Percentiles rank a stretch among this genome's conserved stretches.
Evolutionary conservation across 2,888 invertebrate genomes (phyloP).

Genomic region (Drosophila kambysellisi): DNA sequence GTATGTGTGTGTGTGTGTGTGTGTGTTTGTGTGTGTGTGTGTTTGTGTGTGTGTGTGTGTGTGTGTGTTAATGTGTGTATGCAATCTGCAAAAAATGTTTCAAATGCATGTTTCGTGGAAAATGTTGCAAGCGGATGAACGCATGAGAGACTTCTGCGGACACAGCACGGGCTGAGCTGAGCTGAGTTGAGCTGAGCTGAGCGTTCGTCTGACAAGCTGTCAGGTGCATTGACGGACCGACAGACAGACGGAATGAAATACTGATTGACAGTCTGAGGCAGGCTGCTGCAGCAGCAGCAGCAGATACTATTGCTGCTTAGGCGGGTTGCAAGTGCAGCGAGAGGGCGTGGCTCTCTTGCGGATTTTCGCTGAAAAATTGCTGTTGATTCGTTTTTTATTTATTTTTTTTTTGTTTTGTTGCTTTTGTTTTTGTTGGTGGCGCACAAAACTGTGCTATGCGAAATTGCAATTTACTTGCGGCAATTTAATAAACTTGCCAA

Average conservation of each 20-base stretch:
- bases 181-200: background rate
- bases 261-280: slow-evolving; percentile 4
- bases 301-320: background rate
- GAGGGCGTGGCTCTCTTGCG: background rate
- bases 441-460: slow-evolving; percentile 51
- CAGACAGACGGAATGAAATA: background rate
- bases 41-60: background rate
- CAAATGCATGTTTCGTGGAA: slow-evolving; percentile 36
- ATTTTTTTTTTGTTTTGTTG: slow-evolving; percentile 20
- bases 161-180: background rate
- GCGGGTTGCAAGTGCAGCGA: background rate
- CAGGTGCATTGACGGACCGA: slow-evolving; percentile 2
- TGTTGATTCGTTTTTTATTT: slow-evolving; percentile 15
- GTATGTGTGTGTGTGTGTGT: background rate
- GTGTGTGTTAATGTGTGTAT: background rate
- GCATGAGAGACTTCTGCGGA: background rate
- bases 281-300: background rate
- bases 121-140: slow-evolving; percentile 3
- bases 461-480: slow-evolving; percentile 75
- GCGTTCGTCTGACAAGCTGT: slow-evolving; percentile 4
- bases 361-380: slow-evolving; percentile 20
- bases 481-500: slow-evolving; percentile 69
- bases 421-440: background rate
- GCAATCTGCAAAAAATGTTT: slow-evolving; percentile 22
- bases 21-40: background rate